Evolutionary conservation across 2,797 vertebrate species (phyloP).

Genomic region (Melanotaenia boesemani): DNA sequence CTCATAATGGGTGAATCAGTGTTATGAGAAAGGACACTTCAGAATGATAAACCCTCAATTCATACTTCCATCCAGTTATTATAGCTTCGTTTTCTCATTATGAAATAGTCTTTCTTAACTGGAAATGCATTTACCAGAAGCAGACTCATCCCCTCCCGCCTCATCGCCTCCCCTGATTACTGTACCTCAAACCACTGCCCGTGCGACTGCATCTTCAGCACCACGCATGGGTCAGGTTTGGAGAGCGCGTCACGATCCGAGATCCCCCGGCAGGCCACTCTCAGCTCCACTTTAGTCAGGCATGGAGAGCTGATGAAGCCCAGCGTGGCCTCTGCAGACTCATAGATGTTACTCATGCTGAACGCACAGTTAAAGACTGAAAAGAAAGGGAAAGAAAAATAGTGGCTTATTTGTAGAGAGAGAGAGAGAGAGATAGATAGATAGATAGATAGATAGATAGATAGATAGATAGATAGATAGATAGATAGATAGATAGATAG

Average conservation of each 20-base stretch:
- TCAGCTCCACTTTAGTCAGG: conserved; percentile 96
- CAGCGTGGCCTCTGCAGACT: conserved; percentile 97
- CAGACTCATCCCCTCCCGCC: too few species aligned
- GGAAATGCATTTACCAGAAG: neutral
- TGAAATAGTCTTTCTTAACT: neutral
- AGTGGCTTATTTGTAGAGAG: neutral
- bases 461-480: conserved; percentile 26
- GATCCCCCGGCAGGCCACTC: conserved; percentile 95
- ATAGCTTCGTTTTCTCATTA: conserved; percentile 9
- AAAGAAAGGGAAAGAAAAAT: conserved; percentile 19
- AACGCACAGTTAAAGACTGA: conserved; percentile 58
- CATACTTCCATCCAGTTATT: conserved; percentile 9
- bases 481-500: too few species aligned
- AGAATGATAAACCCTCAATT: conserved; percentile 16
- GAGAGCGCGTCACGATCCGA: conserved; percentile 98
- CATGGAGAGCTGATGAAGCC: conserved; percentile 98
- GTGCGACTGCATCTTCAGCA: conserved; percentile 98
- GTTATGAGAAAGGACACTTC: conserved; percentile 14
- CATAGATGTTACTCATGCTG: conserved; percentile 99
- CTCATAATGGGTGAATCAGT: conserved; percentile 5
- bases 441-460: conserved; percentile 33
- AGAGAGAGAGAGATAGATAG: conserved; percentile 22
- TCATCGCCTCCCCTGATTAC: neutral
- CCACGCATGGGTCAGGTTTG: conserved; percentile 97
- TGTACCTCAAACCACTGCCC: conserved; percentile 99